Conservation (phyloP, 2,797 vertebrate species). For the Chaenodraco wilsoni region DNA sequence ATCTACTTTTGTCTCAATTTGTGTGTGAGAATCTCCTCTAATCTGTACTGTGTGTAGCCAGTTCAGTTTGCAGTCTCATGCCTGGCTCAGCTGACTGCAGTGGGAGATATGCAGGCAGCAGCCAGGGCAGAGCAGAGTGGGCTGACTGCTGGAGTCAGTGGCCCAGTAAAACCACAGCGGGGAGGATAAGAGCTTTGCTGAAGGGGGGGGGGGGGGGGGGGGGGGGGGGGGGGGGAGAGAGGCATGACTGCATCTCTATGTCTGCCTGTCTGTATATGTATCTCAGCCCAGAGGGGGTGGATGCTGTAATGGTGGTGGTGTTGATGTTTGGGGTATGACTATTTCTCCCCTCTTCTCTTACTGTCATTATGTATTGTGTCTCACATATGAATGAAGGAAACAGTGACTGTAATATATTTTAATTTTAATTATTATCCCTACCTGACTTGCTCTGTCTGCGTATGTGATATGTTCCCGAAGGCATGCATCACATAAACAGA, state of each 20-base stretch:
- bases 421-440: background rate
- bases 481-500: conserved; percentile 16
- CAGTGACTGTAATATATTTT: conserved; percentile 25
- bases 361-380: conserved; percentile 1
- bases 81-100: conserved; percentile 72
- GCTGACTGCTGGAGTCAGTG: conserved; percentile 71
- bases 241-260: conserved; percentile 52
- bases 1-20: conserved; percentile 30
- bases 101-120: conserved; percentile 66
- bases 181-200: conserved; percentile 66
- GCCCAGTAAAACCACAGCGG: conserved; percentile 77
- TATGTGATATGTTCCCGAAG: conserved; percentile 18
- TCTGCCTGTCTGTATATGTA: conserved; percentile 49
- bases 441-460: conserved; percentile 22
- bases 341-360: background rate
- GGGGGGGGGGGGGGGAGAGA: conserved; percentile 24
- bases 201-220: conserved; percentile 11
- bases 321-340: conserved; percentile 1
- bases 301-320: conserved; percentile 6
- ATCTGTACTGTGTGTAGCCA: conserved; percentile 61
- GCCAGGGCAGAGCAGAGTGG: conserved; percentile 49
- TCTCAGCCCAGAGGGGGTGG: conserved; percentile 34
- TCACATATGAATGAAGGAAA: conserved; percentile 26
- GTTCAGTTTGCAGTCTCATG: conserved; percentile 73
- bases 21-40: conserved; percentile 42